These are phyloP conservation scores for Agapetus fuscipes DNA, from an alignment of 2,888 invertebrate species.

Conservation along the genomic window DNA sequence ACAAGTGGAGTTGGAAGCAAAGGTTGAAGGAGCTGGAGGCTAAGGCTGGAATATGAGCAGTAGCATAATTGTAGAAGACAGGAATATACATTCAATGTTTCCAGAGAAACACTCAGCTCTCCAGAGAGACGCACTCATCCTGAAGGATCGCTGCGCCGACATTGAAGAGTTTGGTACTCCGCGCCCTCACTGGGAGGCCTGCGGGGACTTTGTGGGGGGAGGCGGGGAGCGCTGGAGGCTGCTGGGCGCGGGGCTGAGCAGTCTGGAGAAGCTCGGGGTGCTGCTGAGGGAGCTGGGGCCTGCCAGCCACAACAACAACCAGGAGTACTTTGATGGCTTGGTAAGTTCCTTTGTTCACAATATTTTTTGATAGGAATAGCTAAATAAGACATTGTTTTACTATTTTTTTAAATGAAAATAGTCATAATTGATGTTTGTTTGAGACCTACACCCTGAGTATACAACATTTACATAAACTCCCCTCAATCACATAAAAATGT, in stretches of 20 bases:
- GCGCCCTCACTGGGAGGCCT: conserved; percentile 41
- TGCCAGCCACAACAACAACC: conserved; percentile 37
- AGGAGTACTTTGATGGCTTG: conserved; percentile 41
- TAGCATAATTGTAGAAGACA: too few relatives aligned
- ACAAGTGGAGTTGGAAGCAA: too few relatives aligned
- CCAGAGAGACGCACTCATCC: conserved; percentile 35
- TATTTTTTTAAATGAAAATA: too few relatives aligned
- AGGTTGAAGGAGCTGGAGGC: too few relatives aligned
- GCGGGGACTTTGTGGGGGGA: conserved; percentile 42
- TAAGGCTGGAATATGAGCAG: too few relatives aligned
- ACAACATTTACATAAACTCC: too few relatives aligned
- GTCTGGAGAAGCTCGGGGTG: conserved; percentile 35
- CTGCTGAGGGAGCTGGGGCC: conserved; percentile 41
- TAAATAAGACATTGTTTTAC: too few relatives aligned
- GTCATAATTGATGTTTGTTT: too few relatives aligned
- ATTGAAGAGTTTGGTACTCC: conserved; percentile 42
- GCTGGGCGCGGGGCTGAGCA: conserved; percentile 34
- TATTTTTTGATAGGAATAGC: background rate
- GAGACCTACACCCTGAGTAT: too few relatives aligned
- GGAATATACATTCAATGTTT: too few relatives aligned
- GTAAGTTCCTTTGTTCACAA: conserved; percentile 26
- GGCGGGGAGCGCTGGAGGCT: conserved; percentile 43
- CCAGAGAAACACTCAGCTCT: conserved; percentile 11
- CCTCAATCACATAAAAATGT: too few relatives aligned
- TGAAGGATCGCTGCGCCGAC: conserved; percentile 37